These are phyloP conservation scores for Spizaetus ornatus DNA, from an alignment of 2,113 vertebrate species.

Conservation along the genomic window DNA sequence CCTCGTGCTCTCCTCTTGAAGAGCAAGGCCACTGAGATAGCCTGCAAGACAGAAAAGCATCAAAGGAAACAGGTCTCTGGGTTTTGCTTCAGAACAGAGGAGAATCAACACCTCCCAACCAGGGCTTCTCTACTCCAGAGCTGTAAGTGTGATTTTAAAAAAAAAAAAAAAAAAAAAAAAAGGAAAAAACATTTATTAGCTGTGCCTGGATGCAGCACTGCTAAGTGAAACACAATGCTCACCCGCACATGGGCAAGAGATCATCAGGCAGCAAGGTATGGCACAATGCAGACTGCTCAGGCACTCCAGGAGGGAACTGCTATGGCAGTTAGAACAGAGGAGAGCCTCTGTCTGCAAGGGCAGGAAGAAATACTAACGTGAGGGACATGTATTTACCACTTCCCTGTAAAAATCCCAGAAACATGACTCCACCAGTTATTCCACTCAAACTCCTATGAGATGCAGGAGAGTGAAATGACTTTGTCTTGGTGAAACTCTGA, in stretches of 20 bases:
- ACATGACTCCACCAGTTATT: background rate
- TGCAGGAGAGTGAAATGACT: background rate
- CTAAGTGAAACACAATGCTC: background rate
- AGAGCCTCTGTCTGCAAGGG: background rate
- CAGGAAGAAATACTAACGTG: rapidly evolving
- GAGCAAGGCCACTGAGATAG: background rate
- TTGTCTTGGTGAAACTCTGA: background rate
- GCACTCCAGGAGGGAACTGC: background rate
- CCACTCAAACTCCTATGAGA: background rate
- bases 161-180: background rate
- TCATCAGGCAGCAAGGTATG: background rate
- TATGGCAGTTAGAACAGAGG: rapidly evolving
- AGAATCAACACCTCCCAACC: background rate
- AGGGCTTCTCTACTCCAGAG: background rate
- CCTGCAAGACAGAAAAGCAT: background rate
- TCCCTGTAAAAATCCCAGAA: background rate
- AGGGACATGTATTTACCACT: background rate
- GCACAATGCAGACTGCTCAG: background rate
- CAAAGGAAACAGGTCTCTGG: background rate
- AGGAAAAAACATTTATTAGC: background rate
- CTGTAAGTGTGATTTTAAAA: background rate
- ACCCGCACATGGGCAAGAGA: background rate
- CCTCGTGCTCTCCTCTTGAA: background rate
- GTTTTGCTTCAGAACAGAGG: background rate
- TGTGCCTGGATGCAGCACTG: background rate